Conservation (phyloP, 1,140 invertebrate species). For the Drosophila novamexicana region DNA sequence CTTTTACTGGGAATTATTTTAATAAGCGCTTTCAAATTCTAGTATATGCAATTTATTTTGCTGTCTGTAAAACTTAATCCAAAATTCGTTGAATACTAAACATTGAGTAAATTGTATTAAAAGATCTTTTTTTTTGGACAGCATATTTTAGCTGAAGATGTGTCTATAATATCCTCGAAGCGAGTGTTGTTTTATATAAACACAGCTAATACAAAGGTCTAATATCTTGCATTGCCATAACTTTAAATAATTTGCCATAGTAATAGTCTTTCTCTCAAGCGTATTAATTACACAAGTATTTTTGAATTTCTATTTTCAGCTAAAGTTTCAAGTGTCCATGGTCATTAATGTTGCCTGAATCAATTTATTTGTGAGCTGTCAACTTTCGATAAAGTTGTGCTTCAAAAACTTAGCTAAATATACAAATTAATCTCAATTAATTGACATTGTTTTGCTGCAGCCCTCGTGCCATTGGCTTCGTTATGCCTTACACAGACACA, state of each 20-base stretch:
- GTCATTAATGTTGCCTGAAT: background rate
- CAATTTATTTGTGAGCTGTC: background rate
- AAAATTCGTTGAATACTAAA: slow-evolving; percentile 23
- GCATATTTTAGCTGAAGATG: background rate
- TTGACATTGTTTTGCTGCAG: slow-evolving; percentile 29
- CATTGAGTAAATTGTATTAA: slow-evolving; percentile 22
- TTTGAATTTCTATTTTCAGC: background rate
- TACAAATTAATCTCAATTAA: slow-evolving; percentile 35
- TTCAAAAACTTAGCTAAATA: slow-evolving; percentile 22
- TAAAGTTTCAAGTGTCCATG: background rate
- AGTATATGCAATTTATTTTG: background rate
- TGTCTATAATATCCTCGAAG: background rate
- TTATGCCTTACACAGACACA: slow-evolving; percentile 3
- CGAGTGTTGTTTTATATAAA: slow-evolving; percentile 4
- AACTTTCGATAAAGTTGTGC: background rate
- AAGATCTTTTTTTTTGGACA: slow-evolving; percentile 5
- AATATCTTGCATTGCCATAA: too few relatives aligned
- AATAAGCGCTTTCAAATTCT: slow-evolving; percentile 11
- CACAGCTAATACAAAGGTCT: background rate
- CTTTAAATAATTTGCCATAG: too few relatives aligned
- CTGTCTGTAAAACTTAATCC: background rate
- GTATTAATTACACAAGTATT: background rate
- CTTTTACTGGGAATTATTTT: slow-evolving; percentile 15
- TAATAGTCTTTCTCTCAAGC: too few relatives aligned
- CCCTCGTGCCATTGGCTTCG: slow-evolving; percentile 14